Percentiles rank a stretch among this genome's conserved stretches.
These are phyloP conservation scores for Propithecus perrieri DNA, from an alignment of 2,797 vertebrate species.

Conservation along the genomic window DNA sequence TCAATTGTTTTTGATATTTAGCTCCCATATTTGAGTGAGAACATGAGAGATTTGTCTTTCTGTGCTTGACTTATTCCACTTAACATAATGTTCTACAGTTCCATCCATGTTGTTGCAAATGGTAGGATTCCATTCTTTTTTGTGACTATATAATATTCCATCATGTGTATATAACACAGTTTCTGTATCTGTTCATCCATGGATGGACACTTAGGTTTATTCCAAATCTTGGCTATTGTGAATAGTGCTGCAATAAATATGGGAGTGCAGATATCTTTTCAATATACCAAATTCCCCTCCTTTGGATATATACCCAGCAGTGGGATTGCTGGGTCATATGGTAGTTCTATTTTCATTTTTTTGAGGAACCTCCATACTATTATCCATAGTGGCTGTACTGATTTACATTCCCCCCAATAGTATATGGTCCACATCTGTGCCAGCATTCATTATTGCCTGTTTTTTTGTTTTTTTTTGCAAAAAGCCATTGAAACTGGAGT, in stretches of 20 bases:
- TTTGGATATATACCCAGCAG: too few species aligned
- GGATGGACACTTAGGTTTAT: background rate
- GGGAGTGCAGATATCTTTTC: background rate
- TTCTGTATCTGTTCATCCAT: background rate
- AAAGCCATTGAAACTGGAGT: too few species aligned
- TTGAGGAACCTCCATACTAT: background rate
- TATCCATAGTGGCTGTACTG: background rate
- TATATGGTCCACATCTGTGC: background rate
- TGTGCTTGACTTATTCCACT: too few species aligned
- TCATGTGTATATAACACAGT: background rate
- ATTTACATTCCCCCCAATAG: background rate
- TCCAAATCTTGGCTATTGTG: background rate
- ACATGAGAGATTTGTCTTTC: too few species aligned
- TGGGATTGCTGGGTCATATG: too few species aligned
- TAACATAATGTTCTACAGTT: background rate
- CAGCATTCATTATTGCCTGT: background rate
- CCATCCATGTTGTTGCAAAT: background rate
- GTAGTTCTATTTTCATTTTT: background rate
- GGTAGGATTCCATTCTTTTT: background rate
- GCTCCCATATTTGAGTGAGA: too few species aligned
- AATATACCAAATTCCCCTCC: background rate
- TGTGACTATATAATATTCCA: background rate
- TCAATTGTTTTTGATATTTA: too few species aligned
- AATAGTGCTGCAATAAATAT: background rate
- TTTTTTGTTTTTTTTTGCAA: too few species aligned